Conservation (phyloP, 37 sponge, comb jelly and placozoan species). For the Beroe forskalii region DNA sequence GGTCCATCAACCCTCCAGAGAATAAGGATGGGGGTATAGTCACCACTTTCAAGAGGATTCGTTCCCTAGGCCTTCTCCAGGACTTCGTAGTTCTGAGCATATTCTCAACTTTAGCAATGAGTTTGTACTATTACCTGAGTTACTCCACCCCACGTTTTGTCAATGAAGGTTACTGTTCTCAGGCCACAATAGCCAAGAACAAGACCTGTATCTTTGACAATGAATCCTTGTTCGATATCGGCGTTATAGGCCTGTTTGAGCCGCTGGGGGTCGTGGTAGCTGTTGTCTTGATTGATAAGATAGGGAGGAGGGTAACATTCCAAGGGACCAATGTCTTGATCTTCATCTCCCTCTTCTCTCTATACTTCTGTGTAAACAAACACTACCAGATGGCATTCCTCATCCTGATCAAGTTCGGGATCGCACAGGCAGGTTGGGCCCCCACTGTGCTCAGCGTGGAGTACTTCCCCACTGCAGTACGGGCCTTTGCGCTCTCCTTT, state of each 20-base stretch:
- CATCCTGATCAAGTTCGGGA: neutral
- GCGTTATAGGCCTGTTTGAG: conserved; percentile 7
- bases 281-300: neutral
- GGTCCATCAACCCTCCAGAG: neutral
- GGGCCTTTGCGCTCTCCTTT: neutral
- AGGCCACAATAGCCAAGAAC: neutral
- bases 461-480: conserved; percentile 23
- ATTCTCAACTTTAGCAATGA: neutral
- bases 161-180: conserved; percentile 1
- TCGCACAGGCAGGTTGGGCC: neutral
- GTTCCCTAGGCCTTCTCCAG: neutral
- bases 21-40: neutral
- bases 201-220: neutral
- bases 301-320: conserved; percentile 7
- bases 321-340: neutral
- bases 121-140: neutral
- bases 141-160: conserved; percentile 18
- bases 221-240: neutral
- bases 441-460: neutral
- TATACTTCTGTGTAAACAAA: conserved; percentile 30
- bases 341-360: neutral
- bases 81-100: neutral
- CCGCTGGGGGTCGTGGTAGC: conserved; percentile 19
- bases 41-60: neutral
- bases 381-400: neutral